Base-by-base conservation (phyloP, 2,113 vertebrate genomes). In the Aptenodytes patagonicus region DNA sequence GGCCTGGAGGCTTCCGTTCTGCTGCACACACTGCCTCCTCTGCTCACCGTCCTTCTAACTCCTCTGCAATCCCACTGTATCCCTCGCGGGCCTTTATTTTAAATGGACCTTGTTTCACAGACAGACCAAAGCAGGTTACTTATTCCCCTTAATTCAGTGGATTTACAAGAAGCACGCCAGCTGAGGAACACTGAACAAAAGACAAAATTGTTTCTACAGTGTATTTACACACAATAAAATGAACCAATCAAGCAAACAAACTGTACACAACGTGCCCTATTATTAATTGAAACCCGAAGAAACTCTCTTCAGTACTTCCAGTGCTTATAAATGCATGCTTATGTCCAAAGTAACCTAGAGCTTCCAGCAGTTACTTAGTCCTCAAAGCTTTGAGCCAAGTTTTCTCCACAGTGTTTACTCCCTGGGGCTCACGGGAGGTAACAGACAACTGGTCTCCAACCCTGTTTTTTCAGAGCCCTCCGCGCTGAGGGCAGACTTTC, bases 221-320 rank as follows among this genome's bases (percentile, higher is more conserved):
- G 68, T 68, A 94, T 87, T 94, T 90, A 66, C 65, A 94, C 55
- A 91, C 46, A 96, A 81, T 72, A 85, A 96, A 94, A 90, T 26
- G 25, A 97, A 93, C 58, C n/a, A 85, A 70, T 36, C 71, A 65
- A 95, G 83, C 52, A 92, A 89, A 61, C 65, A 89, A 95, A 87
- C 58, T 11, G 62, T 72, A 84, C 73, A 65, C 58, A 95, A 79
- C 2, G 0, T 91, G 77, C 49, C n/a, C 66, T 82, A 38, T 84
- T 91, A 96, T 76, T 83, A 97, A 89, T 36, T 47, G 79, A 91
- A 95, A 73, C 24, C 40, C 90, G 75, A 83, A 92, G 70, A 94
- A 89, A 87, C 10, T 40, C 69, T 87, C 42, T 73, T 87, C 75
- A 55, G 40, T 90, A 82, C 29, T 87, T 89, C 11, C 47, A 95